phyloP scores from a whole-genome alignment of 2,888 invertebrate genomes.

The Megamerina dolium region DNA sequence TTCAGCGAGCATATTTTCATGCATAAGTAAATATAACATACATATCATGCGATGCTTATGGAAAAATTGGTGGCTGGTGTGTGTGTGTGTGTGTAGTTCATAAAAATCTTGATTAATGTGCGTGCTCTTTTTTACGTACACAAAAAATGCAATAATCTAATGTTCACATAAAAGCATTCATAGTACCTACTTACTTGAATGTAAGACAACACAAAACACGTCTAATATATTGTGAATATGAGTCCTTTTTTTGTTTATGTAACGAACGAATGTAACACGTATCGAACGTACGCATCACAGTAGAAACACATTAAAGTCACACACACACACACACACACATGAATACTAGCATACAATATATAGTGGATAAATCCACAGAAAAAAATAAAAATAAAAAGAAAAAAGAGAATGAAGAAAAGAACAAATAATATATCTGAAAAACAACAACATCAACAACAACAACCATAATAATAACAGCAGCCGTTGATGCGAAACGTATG shows the following conservation, averaged over 20 bases:
- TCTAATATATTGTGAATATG: too few species aligned
- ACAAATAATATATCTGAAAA: background rate
- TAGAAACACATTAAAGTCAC: too few species aligned
- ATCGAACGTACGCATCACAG: too few species aligned
- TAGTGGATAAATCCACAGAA: background rate
- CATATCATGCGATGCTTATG: too few species aligned
- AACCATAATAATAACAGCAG: background rate
- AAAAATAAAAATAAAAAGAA: background rate
- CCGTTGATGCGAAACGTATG: conserved; percentile 10
- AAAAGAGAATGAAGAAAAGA: too few species aligned
- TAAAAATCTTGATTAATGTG: conserved; percentile 17
- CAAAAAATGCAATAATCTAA: background rate
- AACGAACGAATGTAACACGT: background rate
- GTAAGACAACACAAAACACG: background rate
- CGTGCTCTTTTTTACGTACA: conserved; percentile 8
- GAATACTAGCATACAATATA: background rate
- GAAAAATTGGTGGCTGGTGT: too few species aligned
- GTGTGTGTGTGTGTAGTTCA: too few species aligned
- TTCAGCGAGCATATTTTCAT: too few species aligned
- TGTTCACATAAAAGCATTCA: background rate
- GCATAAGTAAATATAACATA: too few species aligned
- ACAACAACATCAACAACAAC: background rate
- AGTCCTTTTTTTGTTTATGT: too few species aligned
- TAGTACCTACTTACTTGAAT: background rate
- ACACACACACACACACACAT: background rate